Evolutionary conservation across 1,140 invertebrate genomes (phyloP).

Genomic region (Drosophila novamexicana): DNA sequence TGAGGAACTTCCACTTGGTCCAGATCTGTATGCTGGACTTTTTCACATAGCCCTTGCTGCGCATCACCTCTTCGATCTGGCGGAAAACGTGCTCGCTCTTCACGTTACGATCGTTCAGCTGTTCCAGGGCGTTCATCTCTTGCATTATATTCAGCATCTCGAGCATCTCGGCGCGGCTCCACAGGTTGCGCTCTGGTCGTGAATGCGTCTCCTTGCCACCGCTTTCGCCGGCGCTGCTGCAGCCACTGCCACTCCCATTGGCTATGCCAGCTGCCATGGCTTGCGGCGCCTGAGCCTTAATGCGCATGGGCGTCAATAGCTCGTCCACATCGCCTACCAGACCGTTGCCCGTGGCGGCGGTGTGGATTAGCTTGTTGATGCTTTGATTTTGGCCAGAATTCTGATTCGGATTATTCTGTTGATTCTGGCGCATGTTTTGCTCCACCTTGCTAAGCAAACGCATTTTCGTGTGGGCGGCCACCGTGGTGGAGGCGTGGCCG

Average conservation of each 20-base stretch:
- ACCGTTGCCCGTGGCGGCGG: conserved; percentile 63
- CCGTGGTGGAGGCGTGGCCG: conserved; percentile 48
- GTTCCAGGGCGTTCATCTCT: conserved; percentile 69
- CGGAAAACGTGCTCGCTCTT: conserved; percentile 76
- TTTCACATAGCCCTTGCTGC: conserved; percentile 68
- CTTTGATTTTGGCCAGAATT: conserved; percentile 49
- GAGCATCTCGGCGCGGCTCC: conserved; percentile 78
- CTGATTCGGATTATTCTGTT: conserved; percentile 37
- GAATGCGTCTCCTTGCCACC: conserved; percentile 29
- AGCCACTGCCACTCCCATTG: background rate
- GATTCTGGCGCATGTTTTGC: conserved; percentile 66
- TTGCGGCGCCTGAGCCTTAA: conserved; percentile 32
- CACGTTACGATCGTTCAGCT: conserved; percentile 72
- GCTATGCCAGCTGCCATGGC: background rate
- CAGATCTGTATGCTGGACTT: conserved; percentile 80
- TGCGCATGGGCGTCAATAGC: conserved; percentile 68
- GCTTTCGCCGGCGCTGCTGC: conserved; percentile 4
- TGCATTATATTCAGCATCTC: conserved; percentile 77
- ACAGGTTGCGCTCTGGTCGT: conserved; percentile 76
- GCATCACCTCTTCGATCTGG: conserved; percentile 73
- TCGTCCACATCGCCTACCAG: conserved; percentile 76
- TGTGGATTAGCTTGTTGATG: conserved; percentile 67
- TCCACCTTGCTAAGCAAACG: conserved; percentile 70
- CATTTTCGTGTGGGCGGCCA: conserved; percentile 74
- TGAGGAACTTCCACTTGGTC: conserved; percentile 83